phyloP scores from a whole-genome alignment of 1,140 invertebrate genomes.

The Muscidifurax raptorellus region DNA sequence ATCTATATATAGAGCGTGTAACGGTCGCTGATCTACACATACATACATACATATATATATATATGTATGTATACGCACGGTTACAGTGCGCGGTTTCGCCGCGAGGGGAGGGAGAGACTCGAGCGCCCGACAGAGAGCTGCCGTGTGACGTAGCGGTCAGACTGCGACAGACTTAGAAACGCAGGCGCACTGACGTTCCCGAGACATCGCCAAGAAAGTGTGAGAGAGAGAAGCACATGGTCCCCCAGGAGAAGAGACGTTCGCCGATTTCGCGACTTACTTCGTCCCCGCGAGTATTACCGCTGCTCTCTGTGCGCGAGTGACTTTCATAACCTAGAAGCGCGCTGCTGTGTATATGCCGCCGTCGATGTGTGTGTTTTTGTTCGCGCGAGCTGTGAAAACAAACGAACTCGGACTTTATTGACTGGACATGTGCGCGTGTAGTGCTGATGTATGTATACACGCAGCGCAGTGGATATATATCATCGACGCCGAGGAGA shows the following conservation, averaged over 20 bases:
- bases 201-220: constrained; percentile 50
- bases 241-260: constrained; percentile 53
- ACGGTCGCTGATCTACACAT: too few species aligned
- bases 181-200: constrained; percentile 72
- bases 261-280: constrained; percentile 16
- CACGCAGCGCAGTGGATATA: not conserved
- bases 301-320: not conserved
- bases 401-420: not conserved
- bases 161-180: constrained; percentile 59
- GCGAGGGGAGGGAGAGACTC: constrained; percentile 39
- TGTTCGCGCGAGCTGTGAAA: not conserved
- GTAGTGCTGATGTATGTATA: not conserved
- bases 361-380: not conserved
- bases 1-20: not conserved
- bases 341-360: not conserved
- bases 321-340: not conserved
- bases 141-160: constrained; percentile 64
- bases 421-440: not conserved
- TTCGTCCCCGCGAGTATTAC: constrained; percentile 20
- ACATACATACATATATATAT: not conserved
- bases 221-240: constrained; percentile 69
- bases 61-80: not conserved
- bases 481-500: not conserved
- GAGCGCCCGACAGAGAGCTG: constrained; percentile 19
- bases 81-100: constrained; percentile 1